Evolutionary conservation across 2,113 vertebrate genomes (phyloP), one percentile per base, ranked within the genome.

Genomic region (Camelus bactrianus): DNA sequence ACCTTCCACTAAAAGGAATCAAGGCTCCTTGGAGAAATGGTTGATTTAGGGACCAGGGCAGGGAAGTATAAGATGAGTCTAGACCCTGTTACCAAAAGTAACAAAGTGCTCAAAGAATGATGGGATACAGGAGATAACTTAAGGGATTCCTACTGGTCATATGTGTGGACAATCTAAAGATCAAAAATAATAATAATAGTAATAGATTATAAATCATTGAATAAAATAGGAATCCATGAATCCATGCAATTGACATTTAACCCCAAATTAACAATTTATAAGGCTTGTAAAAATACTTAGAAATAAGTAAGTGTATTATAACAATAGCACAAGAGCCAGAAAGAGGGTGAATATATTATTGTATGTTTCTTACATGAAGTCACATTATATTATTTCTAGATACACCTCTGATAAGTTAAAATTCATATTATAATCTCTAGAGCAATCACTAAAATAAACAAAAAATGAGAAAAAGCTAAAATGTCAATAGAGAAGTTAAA

Each of bases 401-500:
- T 46, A 85, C 19, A 75, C 20, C 42, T 72, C 17, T 82, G 60
- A n/a, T 92, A 93, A 82, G 60, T 46, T 58, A n/a, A 20, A 30
- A 90, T 76, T 35, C 12, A 67, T 22, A 73, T 77, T 56, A 3
- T 38, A 56, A 86, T 75, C 93, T 84, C 70, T 69, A 70, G 22
- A 92, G 64, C 52, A 79, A 62, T 16, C 32, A 48, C 15, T 79
- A 86, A 87, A 60, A 73, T 12, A 32, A 70, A 70, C 70, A 84
- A 91, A 93, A 86, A 64, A 35, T 6, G 52, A 58, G 16, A 70
- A 93, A 77, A n/a, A 72, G 28, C 32, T 77, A 82, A 96, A 54
- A 30, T 35, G 20, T 32, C 48, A 77, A 80, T 24, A 70, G 12
- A 64, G 10, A 86, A 77, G 38, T 56, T 69, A 89, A 95, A 85